These are phyloP conservation scores for Neotoxoptera formosana DNA, from an alignment of 1,140 invertebrate genomes.

Conservation along the genomic window DNA sequence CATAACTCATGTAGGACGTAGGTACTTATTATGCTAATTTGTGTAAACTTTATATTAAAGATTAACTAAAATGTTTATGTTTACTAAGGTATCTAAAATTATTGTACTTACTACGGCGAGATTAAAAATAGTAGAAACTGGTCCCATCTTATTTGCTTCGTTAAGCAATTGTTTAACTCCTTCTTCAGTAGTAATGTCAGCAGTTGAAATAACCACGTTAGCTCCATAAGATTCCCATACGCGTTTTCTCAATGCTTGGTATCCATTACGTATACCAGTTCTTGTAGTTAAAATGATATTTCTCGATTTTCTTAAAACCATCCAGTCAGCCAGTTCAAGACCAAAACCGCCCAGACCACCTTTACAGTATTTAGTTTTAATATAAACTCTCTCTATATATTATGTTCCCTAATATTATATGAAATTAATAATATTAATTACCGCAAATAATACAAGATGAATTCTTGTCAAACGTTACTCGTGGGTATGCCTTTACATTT, in stretches of 20 bases:
- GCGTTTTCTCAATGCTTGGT: conserved; percentile 73
- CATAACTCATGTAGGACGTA: too few relatives aligned
- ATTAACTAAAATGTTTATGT: neutral
- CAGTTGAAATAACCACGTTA: conserved; percentile 66
- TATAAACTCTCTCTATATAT: neutral
- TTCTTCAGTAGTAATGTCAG: conserved; percentile 65
- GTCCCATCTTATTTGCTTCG: conserved; percentile 68
- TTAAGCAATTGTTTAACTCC: conserved; percentile 69
- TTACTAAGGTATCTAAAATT: neutral
- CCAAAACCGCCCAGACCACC: conserved; percentile 91
- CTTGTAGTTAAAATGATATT: conserved; percentile 83
- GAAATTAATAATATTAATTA: conserved; percentile 50
- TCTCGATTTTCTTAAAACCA: conserved; percentile 79
- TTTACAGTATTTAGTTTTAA: conserved; percentile 60
- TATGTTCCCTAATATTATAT: neutral
- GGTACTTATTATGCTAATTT: neutral
- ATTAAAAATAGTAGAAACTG: conserved; percentile 81
- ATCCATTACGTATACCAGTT: conserved; percentile 79
- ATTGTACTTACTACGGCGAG: conserved; percentile 71
- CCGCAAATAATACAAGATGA: conserved; percentile 67
- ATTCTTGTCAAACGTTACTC: conserved; percentile 66
- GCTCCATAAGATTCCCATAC: conserved; percentile 68
- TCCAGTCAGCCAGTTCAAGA: conserved; percentile 88
- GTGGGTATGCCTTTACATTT: conserved; percentile 67
- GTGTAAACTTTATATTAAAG: neutral